Conservation (phyloP, 2,113 vertebrate species). For the Labeo rohita region DNA sequence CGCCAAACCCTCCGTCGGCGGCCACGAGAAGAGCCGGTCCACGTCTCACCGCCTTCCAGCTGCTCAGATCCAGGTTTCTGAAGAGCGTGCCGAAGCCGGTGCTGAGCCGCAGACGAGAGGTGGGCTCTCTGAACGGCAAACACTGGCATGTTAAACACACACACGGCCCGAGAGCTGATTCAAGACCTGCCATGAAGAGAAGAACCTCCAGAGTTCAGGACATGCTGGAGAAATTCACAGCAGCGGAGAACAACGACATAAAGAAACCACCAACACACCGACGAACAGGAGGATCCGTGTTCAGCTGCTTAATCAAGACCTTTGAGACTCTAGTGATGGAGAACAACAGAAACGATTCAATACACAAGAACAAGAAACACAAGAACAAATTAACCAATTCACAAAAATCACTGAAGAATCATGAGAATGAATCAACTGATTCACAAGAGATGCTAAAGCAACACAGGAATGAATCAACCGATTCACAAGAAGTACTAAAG, state of each 20-base stretch:
- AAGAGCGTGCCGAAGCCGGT: slow-evolving; percentile 76
- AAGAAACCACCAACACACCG: background rate
- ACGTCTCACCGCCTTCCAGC: slow-evolving; percentile 84
- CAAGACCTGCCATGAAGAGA: slow-evolving; percentile 51
- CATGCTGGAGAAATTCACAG: slow-evolving; percentile 82
- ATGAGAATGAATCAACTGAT: background rate
- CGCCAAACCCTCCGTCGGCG: slow-evolving; percentile 43
- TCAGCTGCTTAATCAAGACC: slow-evolving; percentile 71
- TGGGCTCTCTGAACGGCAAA: slow-evolving; percentile 77
- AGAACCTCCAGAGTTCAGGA: slow-evolving; percentile 76
- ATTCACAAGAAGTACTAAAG: background rate
- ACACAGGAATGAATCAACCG: background rate
- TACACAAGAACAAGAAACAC: slow-evolving; percentile 28
- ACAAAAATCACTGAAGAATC: background rate
- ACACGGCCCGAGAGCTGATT: slow-evolving; percentile 45
- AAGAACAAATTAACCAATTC: background rate
- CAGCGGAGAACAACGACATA: slow-evolving; percentile 77
- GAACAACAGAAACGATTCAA: slow-evolving; percentile 58
- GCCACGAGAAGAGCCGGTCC: slow-evolving; percentile 9
- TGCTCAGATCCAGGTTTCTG: slow-evolving; percentile 87
- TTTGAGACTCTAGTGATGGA: slow-evolving; percentile 79
- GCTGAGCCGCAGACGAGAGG: slow-evolving; percentile 80
- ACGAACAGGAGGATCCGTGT: background rate
- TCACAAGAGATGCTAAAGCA: slow-evolving; percentile 14
- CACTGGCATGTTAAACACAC: slow-evolving; percentile 28